Base-by-base conservation (phyloP, 2,888 invertebrate genomes). In the Crematogaster levior region DNA sequence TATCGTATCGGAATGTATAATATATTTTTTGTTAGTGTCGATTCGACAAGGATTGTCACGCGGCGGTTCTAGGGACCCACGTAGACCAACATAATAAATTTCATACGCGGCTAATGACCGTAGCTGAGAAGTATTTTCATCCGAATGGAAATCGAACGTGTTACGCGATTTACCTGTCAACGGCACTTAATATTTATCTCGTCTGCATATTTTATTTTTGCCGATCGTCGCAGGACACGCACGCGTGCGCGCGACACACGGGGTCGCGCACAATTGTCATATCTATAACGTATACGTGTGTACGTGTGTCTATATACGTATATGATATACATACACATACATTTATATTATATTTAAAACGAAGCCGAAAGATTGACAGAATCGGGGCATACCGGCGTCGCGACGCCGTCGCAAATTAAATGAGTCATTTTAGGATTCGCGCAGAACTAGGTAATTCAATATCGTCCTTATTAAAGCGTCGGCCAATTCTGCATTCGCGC, bases 401-500 rank as follows among this genome's bases (percentile, higher is more conserved):
- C 92, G 92, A 92, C 92, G 91, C 88, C 89, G 89, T 91, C 90
- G 89, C 91, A 92, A 93, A 94, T 93, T 93, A 93, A 93, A 93
- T 89, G 92, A 92, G 90, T 93, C 92, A 92, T 93, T 93, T 93
- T 91, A 83, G 92, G 91, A 93, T 86, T 89, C 83, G 84, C 82
- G 84, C 85, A 86, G 86, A 92, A 92, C 88, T 91, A 90, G 91
- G 90, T 92, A 92, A 92, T 93, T 91, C 90, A 89, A 92, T 93
- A 92, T 90, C 87, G 89, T 86, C 84, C 86, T 84, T 89, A 90
- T 90, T 92, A 92, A 87, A 90, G 83, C 48, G 88, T 87, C 90
- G 85, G 85, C 80, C 84, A 85, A 87, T 85, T 84, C 84, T 85
- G 82, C 82, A 51, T 72, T 80, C 81, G 72, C 53, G 37, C 34